These are phyloP conservation scores for Phrynocephalus versicolor DNA, from an alignment of 2,113 vertebrate genomes.

Conservation along the genomic window DNA sequence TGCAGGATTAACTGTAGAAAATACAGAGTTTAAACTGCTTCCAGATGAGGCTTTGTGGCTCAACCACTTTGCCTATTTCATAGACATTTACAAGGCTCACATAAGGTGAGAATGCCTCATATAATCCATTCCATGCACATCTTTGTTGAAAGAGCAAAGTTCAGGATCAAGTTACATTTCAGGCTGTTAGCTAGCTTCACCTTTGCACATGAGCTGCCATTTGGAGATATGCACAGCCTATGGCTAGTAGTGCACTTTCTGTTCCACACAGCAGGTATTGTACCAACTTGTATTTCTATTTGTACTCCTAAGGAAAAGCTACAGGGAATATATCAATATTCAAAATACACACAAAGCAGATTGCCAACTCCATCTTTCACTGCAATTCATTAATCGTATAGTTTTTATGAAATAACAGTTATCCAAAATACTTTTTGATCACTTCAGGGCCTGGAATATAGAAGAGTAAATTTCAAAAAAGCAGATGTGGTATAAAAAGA, in stretches of 20 bases:
- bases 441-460: too few species aligned
- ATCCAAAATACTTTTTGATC: background rate
- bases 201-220: background rate
- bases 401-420: background rate
- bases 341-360: background rate
- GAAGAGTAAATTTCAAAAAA: background rate
- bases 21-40: too few species aligned
- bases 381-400: background rate
- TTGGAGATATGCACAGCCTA: background rate
- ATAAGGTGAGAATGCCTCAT: background rate
- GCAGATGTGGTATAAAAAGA: background rate
- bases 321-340: background rate
- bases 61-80: too few species aligned
- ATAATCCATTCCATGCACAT: background rate
- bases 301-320: background rate
- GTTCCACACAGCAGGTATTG: background rate
- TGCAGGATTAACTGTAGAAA: background rate
- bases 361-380: background rate
- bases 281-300: background rate
- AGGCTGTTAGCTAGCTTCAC: background rate
- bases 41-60: too few species aligned
- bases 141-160: background rate
- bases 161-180: background rate
- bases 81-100: background rate
- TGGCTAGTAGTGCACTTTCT: background rate